Evolutionary conservation across 2,797 vertebrate species (phyloP).

Genomic region (Chiropotes sagulatus): DNA sequence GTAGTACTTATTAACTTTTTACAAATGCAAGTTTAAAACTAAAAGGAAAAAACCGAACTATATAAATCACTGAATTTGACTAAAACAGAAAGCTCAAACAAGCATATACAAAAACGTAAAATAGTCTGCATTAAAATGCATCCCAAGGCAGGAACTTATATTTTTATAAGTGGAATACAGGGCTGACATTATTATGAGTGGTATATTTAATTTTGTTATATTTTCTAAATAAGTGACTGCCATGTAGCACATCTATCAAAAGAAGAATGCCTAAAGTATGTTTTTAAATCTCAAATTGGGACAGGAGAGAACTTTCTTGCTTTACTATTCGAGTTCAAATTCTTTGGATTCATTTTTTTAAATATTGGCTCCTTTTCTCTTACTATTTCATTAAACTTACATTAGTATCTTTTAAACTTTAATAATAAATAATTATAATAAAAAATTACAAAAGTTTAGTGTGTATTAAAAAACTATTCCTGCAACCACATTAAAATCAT

Average conservation of each 20-base stretch:
- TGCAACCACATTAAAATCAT: neutral
- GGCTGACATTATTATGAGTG: neutral
- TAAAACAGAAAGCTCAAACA: neutral
- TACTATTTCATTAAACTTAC: neutral
- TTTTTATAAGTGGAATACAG: neutral
- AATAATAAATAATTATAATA: conserved; percentile 17
- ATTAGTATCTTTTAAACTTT: neutral
- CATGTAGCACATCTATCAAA: neutral
- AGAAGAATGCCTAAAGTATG: neutral
- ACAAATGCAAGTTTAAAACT: neutral
- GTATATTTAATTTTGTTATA: conserved; percentile 28
- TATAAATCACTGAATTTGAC: conserved; percentile 14
- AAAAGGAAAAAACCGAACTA: neutral
- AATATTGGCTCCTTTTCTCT: neutral
- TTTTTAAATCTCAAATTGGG: neutral
- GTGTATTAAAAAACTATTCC: neutral
- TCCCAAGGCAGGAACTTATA: neutral
- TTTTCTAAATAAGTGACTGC: neutral
- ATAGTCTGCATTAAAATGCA: neutral
- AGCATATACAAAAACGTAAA: neutral
- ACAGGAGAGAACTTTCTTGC: neutral
- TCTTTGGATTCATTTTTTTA: conserved; percentile 1
- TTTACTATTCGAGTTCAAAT: neutral
- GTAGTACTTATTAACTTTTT: neutral
- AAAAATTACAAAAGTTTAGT: neutral